Evolutionary conservation across 2,888 invertebrate genomes (phyloP), one percentile per base, ranked within the genome.

Genomic region (Lepidonotus clava): DNA sequence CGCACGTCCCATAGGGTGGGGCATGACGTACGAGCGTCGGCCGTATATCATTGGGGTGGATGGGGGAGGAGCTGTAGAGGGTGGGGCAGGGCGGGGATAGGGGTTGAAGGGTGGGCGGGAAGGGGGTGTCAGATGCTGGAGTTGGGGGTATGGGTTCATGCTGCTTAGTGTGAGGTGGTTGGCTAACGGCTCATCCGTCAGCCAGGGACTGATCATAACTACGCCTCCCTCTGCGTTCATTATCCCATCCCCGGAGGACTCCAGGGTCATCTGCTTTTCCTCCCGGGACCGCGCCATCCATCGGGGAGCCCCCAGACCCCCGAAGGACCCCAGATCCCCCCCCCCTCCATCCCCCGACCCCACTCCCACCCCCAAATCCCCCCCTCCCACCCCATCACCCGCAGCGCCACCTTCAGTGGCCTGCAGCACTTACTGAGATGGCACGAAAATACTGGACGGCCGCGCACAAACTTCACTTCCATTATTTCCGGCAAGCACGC

Each of bases 81-180:
- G 4, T 53, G 53, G 53, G 11, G n/a, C n/a, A 53, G 53, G 53
- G 2, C 18, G n/a, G 53, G n/a, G 53, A n/a, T n/a, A n/a, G 53
- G 18, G 53, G 4, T 53, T 18, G 53, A 4, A n/a, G n/a, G 53
- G 6, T n/a, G 53, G 2, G 4, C 6, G 2, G n/a, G 53, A 53
- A 18, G 46, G n/a, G n/a, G n/a, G n/a, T n/a, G n/a, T n/a, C n/a
- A n/a, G n/a, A n/a, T n/a, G n/a, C n/a, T n/a, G n/a, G n/a, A n/a
- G n/a, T n/a, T n/a, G n/a, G n/a, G n/a, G n/a, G n/a, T n/a, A n/a
- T n/a, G n/a, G 46, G 46, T 8, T 8, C 46, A 18, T 46, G 36
- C 71, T 71, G 71, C 38, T 71, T 71, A 71, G 71, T 38, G 71
- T 71, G 71, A 71, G 71, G 71, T 71, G 71, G 34, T 18, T n/a